Percentiles rank a stretch among this genome's conserved stretches.
phyloP scores from a whole-genome alignment of 2,888 invertebrate species.

The Nymphalis polychloros region DNA sequence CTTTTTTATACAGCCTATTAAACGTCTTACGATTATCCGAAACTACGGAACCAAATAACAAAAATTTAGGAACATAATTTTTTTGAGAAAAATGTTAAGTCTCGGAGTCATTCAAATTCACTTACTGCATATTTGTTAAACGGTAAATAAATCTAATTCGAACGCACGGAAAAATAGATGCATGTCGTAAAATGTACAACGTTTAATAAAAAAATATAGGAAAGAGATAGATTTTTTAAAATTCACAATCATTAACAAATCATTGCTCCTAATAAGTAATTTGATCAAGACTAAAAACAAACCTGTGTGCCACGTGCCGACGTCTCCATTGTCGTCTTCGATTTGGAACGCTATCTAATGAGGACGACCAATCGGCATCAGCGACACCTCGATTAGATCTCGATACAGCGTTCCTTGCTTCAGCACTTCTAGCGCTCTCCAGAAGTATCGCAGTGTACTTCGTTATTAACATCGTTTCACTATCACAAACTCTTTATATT shows the following conservation, averaged over 20 bases:
- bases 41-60: too few species aligned
- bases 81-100: too few species aligned
- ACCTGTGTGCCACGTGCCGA: conserved; percentile 69
- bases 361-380: conserved; percentile 57
- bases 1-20: too few species aligned
- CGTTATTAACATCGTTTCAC: conserved; percentile 84
- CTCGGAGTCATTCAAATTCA: too few species aligned
- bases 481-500: conserved; percentile 19
- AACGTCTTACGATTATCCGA: too few species aligned
- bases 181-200: too few species aligned
- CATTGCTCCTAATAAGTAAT: background rate
- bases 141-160: too few species aligned
- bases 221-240: background rate
- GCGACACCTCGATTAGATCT: conserved; percentile 43
- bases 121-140: too few species aligned
- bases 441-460: conserved; percentile 86
- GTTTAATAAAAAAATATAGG: too few species aligned
- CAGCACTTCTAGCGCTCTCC: conserved; percentile 82
- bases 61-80: too few species aligned
- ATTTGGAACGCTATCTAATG: conserved; percentile 59
- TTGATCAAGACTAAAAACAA: background rate
- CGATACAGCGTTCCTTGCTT: conserved; percentile 62
- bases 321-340: conserved; percentile 57
- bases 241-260: background rate
- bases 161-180: too few species aligned